These are phyloP conservation scores for Piscicola geometra DNA, from an alignment of 2,888 invertebrate genomes.

Conservation along the genomic window DNA sequence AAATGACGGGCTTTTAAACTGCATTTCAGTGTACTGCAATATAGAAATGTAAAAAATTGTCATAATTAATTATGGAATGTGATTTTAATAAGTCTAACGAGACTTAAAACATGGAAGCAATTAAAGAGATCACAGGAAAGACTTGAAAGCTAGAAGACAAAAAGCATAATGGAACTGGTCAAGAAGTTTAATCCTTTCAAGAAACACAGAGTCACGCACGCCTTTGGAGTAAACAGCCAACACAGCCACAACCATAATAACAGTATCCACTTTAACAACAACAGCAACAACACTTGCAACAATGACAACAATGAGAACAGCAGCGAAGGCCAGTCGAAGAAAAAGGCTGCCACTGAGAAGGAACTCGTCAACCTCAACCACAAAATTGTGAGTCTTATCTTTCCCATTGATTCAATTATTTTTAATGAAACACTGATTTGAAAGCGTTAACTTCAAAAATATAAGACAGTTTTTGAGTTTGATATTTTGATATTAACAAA, in stretches of 20 bases:
- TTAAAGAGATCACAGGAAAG: too few relatives aligned
- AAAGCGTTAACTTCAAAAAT: too few relatives aligned
- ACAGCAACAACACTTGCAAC: background rate
- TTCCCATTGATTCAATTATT: background rate
- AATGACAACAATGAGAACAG: background rate
- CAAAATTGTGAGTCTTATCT: slow-evolving; percentile 11
- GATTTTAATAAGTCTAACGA: too few relatives aligned
- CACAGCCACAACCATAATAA: slow-evolving; percentile 15
- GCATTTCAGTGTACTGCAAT: too few relatives aligned
- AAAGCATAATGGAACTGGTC: slow-evolving; percentile 28
- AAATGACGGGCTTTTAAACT: too few relatives aligned
- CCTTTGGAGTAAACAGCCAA: background rate
- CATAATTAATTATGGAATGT: too few relatives aligned
- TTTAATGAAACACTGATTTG: background rate
- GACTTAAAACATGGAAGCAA: too few relatives aligned
- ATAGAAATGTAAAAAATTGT: too few relatives aligned
- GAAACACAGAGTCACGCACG: background rate
- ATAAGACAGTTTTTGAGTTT: too few relatives aligned
- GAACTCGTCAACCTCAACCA: slow-evolving; percentile 30
- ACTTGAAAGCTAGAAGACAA: too few relatives aligned
- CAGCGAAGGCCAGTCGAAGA: slow-evolving; percentile 24
- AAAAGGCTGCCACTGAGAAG: slow-evolving; percentile 33
- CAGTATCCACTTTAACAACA: background rate
- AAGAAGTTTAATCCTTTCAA: slow-evolving; percentile 29
- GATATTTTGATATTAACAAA: too few relatives aligned